A percentile compares a stretch with the other conserved stretches of the same genome.
These are phyloP conservation scores for Scleropages formosus DNA, from an alignment of 2,797 vertebrate genomes.

Conservation along the genomic window DNA sequence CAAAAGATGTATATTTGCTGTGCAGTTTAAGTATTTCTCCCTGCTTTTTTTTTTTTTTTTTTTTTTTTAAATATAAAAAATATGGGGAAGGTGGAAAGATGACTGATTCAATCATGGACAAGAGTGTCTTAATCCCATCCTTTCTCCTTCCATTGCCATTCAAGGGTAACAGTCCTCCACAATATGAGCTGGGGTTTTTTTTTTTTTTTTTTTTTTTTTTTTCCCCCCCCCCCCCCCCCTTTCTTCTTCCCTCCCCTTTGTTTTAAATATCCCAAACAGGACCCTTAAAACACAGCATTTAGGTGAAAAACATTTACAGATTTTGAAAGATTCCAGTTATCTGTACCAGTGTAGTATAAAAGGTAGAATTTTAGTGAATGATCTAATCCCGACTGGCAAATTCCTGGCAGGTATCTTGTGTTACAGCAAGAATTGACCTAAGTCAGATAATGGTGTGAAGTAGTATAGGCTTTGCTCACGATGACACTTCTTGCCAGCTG, in stretches of 20 bases:
- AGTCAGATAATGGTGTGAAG: constrained; percentile 9
- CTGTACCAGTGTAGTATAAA: constrained; percentile 33
- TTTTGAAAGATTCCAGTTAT: constrained; percentile 19
- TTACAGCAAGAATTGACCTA: constrained; percentile 42
- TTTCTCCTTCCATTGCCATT: constrained; percentile 33
- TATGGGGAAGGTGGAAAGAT: constrained; percentile 46
- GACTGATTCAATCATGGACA: constrained; percentile 43
- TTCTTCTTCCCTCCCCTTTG: too few relatives aligned
- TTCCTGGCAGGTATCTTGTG: too few relatives aligned
- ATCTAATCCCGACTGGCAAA: neutral
- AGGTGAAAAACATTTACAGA: constrained; percentile 2
- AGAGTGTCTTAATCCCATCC: constrained; percentile 50
- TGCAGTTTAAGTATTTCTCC: constrained; percentile 78
- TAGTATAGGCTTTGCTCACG: neutral
- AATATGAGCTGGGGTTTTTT: constrained; percentile 45
- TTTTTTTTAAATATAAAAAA: neutral
- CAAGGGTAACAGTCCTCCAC: constrained; percentile 42
- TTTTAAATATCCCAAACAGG: constrained; percentile 27
- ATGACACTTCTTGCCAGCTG: neutral
- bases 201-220: neutral
- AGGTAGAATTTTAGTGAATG: constrained; percentile 10
- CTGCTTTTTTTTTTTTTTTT: constrained; percentile 35
- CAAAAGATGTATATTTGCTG: constrained; percentile 86
- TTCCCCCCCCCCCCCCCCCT: too few relatives aligned
- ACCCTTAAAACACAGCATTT: constrained; percentile 41